Evolutionary conservation across 2,113 vertebrate species (phyloP).

Genomic region (Gyps fulvus): DNA sequence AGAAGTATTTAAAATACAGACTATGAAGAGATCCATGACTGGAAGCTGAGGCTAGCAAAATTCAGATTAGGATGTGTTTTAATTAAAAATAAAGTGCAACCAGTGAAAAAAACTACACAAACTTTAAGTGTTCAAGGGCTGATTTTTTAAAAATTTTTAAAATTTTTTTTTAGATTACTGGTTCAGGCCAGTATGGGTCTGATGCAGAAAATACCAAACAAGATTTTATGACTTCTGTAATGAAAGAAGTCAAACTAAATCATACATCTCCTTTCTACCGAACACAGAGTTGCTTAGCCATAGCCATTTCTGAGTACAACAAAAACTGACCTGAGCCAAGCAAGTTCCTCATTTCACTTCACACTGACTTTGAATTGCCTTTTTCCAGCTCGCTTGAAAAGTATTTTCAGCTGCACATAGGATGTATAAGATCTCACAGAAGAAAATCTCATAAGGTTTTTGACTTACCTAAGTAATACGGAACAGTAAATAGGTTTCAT

Average conservation of each 20-base stretch:
- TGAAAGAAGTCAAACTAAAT: not conserved
- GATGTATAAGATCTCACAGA: not conserved
- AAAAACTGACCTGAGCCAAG: not conserved
- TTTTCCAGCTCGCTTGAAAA: not conserved
- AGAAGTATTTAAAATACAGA: not conserved
- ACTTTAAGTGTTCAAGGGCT: not conserved
- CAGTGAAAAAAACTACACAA: not conserved
- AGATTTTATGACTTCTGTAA: not conserved
- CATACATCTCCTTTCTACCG: not conserved
- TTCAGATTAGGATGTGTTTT: not conserved
- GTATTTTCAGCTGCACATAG: not conserved
- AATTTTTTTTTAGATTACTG: not conserved
- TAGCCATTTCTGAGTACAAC: not conserved
- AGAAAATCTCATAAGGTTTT: not conserved
- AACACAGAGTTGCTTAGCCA: not conserved
- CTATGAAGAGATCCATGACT: not conserved
- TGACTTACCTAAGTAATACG: not conserved
- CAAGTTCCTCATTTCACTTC: constrained; percentile 24
- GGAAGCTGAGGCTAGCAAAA: not conserved
- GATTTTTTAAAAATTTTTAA: too few species aligned
- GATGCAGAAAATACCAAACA: not conserved
- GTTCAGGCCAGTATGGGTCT: not conserved
- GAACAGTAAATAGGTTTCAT: not conserved
- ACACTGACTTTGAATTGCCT: not conserved
- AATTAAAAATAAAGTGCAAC: not conserved